Conservation (phyloP, 2,888 invertebrate genomes). For the Dasypolia templi region DNA sequence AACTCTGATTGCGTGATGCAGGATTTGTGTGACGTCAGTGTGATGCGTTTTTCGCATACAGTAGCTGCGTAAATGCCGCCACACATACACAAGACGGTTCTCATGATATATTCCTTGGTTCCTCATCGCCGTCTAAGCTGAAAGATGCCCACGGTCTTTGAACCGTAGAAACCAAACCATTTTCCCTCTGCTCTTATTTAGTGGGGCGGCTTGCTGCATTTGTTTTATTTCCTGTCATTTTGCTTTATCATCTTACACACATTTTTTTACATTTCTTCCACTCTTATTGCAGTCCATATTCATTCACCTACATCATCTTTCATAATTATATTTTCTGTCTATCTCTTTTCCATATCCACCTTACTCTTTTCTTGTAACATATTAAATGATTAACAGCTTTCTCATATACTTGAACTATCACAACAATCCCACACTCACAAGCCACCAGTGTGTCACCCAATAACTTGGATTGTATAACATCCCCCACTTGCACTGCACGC, state of each 20-base stretch:
- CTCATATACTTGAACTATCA: not conserved
- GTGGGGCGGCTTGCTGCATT: not conserved
- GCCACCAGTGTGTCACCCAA: constrained; percentile 6
- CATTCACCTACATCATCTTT: not conserved
- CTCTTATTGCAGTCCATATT: not conserved
- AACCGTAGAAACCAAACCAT: not conserved
- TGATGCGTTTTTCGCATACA: too few relatives aligned
- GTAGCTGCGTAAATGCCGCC: too few relatives aligned
- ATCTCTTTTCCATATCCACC: not conserved
- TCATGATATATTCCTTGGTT: not conserved
- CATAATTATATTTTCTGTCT: not conserved
- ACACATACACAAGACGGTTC: too few relatives aligned
- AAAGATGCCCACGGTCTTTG: not conserved
- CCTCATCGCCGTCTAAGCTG: not conserved
- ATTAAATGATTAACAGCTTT: not conserved
- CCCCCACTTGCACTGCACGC: constrained; percentile 55
- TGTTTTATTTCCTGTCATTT: too few relatives aligned
- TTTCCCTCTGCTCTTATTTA: too few relatives aligned
- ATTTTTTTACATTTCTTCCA: too few relatives aligned
- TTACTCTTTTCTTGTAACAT: too few relatives aligned
- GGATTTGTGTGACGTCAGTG: too few relatives aligned
- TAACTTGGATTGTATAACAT: constrained; percentile 52
- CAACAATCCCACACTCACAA: not conserved
- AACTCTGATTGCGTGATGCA: too few relatives aligned
- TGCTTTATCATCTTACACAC: not conserved